Evolutionary conservation across 2,113 vertebrate genomes (phyloP), one percentile per base, ranked within the genome.

Genomic region (Sterrhoptilus dennistouni): DNA sequence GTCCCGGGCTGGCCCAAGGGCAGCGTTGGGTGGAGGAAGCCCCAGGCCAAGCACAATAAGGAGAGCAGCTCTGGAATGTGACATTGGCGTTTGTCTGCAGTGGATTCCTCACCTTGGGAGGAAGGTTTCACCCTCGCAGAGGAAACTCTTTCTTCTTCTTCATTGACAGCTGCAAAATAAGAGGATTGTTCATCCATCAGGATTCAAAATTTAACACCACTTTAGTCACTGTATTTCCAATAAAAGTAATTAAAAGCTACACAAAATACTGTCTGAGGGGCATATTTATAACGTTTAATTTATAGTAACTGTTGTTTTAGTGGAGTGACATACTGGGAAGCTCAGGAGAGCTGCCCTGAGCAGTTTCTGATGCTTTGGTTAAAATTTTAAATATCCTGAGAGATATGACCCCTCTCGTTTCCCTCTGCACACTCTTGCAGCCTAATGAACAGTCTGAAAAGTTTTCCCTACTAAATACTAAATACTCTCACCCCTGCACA

Each of bases 41-140:
- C 1, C 59, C 89, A 40, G 25, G 93, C 96, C 96, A 96, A 95
- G 80, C 92, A 94, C 93, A 96, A 95, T 84, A 96, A 93, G 93
- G 83, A 89, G 52, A 20, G 80, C 87, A 96, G 90, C 36, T 2
- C 60, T 87, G 95, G 95, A 96, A 96, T 97, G 93, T 89, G 85
- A 65, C 80, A 8, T 5, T 60, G 88, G 86, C 78, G 6, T 90
- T 83, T 60, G 89, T 77, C 83, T 44, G 74, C 8, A 5, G 50
- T 83, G 83, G 65, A 72, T 65, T 90, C 75, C 42, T 87, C 95
- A 60, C 71, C 96, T 79, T 80, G 35, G 50, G 28, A 44, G 89
- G 83, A 88, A 93, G 82, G 71, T 52, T 70, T 63, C 52, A 16
- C 61, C 61, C 28, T 44, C 0, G 1, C 27, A 84, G 87, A 84